Conservation (phyloP, 2,888 invertebrate genomes). For the Cosmopolites sordidus region DNA sequence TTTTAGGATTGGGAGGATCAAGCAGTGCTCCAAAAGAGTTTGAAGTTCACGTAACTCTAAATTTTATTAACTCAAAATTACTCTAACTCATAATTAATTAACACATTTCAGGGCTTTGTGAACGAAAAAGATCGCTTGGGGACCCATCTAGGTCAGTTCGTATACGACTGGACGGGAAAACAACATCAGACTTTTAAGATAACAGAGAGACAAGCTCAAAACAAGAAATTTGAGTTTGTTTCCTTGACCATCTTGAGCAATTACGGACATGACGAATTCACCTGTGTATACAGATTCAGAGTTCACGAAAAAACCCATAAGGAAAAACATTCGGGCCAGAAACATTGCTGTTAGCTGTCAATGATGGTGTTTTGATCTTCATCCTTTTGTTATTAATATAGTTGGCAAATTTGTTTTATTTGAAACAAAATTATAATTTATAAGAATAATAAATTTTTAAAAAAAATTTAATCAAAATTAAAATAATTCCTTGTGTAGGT, state of each 20-base stretch:
- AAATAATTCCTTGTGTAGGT: too few species aligned
- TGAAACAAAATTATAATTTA: too few species aligned
- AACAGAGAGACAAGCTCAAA: neutral
- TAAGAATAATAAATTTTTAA: too few species aligned
- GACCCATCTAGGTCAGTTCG: slow-evolving; percentile 21
- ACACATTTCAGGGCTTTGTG: slow-evolving; percentile 14
- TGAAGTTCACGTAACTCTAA: slow-evolving; percentile 22
- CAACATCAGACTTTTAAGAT: slow-evolving; percentile 25
- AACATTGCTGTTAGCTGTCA: too few species aligned
- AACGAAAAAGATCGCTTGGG: slow-evolving; percentile 3
- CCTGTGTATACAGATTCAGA: slow-evolving; percentile 31
- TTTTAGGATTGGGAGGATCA: slow-evolving; percentile 15
- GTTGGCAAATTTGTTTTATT: too few species aligned
- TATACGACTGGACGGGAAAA: slow-evolving; percentile 16
- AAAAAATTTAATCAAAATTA: too few species aligned
- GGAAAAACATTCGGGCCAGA: too few species aligned
- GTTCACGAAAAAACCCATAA: slow-evolving; percentile 21
- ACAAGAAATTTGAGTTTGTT: slow-evolving; percentile 19
- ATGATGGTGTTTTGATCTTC: too few species aligned
- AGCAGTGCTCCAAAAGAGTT: slow-evolving; percentile 24
- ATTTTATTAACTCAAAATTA: neutral
- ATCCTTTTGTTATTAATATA: too few species aligned
- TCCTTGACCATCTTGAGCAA: slow-evolving; percentile 28
- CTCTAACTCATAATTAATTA: neutral
- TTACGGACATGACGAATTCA: slow-evolving; percentile 29